phyloP scores from a whole-genome alignment of 2,888 invertebrate species.

The Cataglyphis albicans region DNA sequence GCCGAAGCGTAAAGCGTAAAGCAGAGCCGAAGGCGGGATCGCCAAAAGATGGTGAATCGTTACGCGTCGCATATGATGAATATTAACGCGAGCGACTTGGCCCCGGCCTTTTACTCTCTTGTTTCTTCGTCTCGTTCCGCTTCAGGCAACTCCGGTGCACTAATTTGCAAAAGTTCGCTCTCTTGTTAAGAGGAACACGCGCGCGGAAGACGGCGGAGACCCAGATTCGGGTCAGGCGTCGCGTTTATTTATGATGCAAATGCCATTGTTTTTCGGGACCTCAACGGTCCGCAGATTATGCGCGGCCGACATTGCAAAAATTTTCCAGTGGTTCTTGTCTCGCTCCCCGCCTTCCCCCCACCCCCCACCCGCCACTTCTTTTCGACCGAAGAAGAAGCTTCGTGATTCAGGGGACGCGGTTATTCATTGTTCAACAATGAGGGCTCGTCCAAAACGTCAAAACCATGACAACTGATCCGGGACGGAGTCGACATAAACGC shows the following conservation, averaged over 20 bases:
- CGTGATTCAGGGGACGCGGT: conserved; percentile 68
- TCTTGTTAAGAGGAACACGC: conserved; percentile 62
- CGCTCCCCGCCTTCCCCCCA: neutral
- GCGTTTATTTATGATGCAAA: conserved; percentile 79
- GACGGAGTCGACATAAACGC: conserved; percentile 56
- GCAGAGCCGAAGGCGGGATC: conserved; percentile 40
- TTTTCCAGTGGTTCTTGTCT: conserved; percentile 56
- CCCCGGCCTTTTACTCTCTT: conserved; percentile 18
- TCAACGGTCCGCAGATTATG: conserved; percentile 64
- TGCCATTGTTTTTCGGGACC: conserved; percentile 75
- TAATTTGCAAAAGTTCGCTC: conserved; percentile 77
- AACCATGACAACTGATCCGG: conserved; percentile 60
- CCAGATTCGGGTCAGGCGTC: conserved; percentile 65
- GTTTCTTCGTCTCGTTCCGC: neutral
- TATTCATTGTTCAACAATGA: conserved; percentile 71
- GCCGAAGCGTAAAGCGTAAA: conserved; percentile 51
- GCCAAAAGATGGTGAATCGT: conserved; percentile 37
- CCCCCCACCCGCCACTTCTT: neutral
- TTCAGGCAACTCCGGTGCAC: conserved; percentile 64
- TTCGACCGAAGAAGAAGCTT: conserved; percentile 24
- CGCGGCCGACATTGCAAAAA: conserved; percentile 69
- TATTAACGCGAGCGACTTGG: conserved; percentile 61
- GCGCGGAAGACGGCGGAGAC: conserved; percentile 16
- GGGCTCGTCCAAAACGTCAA: conserved; percentile 43
- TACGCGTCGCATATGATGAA: conserved; percentile 62